These are phyloP conservation scores for Nasonia oneida DNA, from an alignment of 2,888 invertebrate species.

Conservation along the genomic window DNA sequence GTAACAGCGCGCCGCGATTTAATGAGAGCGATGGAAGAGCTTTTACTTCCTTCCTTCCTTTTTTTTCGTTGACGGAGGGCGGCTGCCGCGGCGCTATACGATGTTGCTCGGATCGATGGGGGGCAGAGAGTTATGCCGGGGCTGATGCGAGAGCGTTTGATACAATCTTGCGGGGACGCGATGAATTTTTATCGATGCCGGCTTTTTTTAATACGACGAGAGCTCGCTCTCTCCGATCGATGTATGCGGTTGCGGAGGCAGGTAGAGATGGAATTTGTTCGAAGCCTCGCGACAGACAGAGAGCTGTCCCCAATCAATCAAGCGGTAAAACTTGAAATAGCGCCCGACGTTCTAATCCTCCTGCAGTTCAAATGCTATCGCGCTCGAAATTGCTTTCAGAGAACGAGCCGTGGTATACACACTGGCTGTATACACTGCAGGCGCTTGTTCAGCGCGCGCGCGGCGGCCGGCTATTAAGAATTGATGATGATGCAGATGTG, in stretches of 20 bases:
- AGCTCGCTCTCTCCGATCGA: too few species aligned
- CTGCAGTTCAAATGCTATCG: conserved; percentile 37
- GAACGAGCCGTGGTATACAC: neutral
- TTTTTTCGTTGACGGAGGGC: neutral
- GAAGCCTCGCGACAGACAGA: too few species aligned
- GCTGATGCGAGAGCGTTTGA: neutral
- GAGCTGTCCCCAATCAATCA: neutral
- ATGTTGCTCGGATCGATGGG: neutral
- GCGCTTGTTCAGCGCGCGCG: neutral
- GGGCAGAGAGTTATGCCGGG: neutral
- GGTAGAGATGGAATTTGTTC: too few species aligned
- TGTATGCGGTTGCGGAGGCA: too few species aligned
- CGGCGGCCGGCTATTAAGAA: conserved; percentile 45
- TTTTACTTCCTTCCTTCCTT: neutral
- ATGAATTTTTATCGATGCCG: neutral
- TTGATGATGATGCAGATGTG: conserved; percentile 56
- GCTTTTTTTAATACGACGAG: too few species aligned
- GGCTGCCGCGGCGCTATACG: neutral
- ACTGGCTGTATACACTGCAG: neutral
- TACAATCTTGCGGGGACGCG: neutral
- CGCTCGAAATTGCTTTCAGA: conserved; percentile 47
- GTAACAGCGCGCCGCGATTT: neutral
- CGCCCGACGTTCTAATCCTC: neutral
- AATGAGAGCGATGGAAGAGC: neutral
- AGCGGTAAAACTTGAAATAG: neutral